Conservation (phyloP, 1,140 invertebrate species). For the Hypsibius dujardini region DNA sequence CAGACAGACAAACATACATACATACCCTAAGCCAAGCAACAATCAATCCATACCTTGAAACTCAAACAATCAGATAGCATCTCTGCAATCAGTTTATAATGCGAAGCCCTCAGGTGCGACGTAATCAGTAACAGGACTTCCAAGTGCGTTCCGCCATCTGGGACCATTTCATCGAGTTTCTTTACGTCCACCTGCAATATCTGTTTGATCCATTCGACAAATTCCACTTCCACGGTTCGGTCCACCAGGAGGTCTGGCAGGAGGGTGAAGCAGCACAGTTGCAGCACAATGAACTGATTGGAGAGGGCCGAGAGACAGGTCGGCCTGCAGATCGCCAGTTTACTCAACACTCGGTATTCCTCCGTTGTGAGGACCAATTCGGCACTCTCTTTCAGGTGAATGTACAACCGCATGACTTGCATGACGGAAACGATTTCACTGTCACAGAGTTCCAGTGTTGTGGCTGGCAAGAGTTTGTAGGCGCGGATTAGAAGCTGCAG, state of each 20-base stretch:
- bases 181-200: background rate
- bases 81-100: background rate
- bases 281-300: constrained; percentile 1
- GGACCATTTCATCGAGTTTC: background rate
- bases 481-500: background rate
- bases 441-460: no score
- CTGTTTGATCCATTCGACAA: constrained; percentile 4
- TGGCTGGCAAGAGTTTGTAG: background rate
- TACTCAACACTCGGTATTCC: background rate
- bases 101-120: background rate
- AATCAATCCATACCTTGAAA: background rate
- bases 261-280: background rate
- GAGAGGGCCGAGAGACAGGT: background rate
- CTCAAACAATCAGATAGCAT: background rate
- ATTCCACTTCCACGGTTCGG: background rate
- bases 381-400: background rate
- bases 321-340: background rate
- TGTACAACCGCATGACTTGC: background rate
- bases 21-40: no score
- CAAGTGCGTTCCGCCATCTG: background rate
- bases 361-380: background rate
- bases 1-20: no score
- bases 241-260: background rate
- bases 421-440: background rate
- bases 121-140: background rate